phyloP scores from a whole-genome alignment of 2,113 vertebrate genomes.

The Cynoglossus semilaevis region DNA sequence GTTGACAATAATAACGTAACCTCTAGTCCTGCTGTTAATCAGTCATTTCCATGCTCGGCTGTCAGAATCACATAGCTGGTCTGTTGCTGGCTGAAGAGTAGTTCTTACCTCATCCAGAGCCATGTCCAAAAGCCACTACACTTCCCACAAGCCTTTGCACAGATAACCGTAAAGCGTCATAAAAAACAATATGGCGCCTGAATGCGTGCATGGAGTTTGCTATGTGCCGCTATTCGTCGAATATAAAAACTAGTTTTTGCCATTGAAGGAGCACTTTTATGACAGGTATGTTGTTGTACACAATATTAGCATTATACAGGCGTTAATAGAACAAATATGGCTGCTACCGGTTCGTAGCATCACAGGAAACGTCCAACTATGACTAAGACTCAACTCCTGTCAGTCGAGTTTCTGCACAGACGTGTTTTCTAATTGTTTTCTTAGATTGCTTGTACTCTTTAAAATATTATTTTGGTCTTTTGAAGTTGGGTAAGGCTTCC shows the following conservation, averaged over 20 bases:
- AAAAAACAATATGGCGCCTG: constrained; percentile 55
- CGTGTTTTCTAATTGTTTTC: background rate
- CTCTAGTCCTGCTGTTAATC: background rate
- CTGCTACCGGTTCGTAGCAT: background rate
- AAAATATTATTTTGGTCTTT: background rate
- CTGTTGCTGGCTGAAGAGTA: background rate
- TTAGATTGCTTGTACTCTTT: no score
- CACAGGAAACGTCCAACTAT: background rate
- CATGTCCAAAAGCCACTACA: constrained; percentile 16
- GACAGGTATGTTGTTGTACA: constrained; percentile 29
- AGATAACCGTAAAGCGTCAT: constrained; percentile 2
- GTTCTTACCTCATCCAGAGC: constrained; percentile 9
- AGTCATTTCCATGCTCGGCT: no score
- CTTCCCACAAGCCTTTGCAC: constrained; percentile 53
- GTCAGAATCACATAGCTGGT: background rate
- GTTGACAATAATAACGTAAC: no score
- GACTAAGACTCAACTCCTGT: background rate
- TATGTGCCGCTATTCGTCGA: background rate
- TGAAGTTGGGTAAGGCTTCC: background rate
- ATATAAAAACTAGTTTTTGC: constrained; percentile 3
- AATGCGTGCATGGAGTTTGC: constrained; percentile 12
- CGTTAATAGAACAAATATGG: accelerated
- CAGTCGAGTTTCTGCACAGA: background rate
- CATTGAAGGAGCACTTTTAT: background rate
- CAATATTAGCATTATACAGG: accelerated